These are phyloP conservation scores for Tetraodon nigroviridis DNA, from an alignment of 2,113 vertebrate species.

Conservation along the genomic window DNA sequence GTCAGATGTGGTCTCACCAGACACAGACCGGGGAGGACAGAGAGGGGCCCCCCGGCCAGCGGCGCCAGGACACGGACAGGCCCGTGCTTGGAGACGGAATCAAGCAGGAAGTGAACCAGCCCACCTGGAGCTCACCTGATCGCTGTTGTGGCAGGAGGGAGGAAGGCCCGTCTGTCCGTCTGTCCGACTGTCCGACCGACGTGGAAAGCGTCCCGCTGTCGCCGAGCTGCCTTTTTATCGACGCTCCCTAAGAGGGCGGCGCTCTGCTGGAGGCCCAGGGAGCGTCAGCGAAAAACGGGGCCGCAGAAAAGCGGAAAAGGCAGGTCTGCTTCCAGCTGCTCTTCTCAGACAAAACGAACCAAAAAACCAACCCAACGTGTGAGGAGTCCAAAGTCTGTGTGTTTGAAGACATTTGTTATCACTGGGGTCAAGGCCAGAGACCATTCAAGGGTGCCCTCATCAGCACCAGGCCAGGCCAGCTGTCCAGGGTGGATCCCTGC, in stretches of 20 bases:
- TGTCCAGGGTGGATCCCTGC: no score
- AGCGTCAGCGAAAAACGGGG: conserved; percentile 25
- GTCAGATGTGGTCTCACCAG: background rate
- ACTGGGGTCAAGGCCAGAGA: no score
- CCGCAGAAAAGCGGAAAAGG: background rate
- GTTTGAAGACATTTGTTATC: no score
- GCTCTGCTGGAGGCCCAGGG: conserved; percentile 21
- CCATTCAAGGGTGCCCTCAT: no score
- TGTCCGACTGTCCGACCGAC: conserved; percentile 27
- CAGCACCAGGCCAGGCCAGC: no score
- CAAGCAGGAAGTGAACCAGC: conserved; percentile 11
- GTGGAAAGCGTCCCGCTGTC: conserved; percentile 37
- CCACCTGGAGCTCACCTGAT: conserved; percentile 34
- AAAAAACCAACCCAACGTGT: no score
- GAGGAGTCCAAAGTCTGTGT: no score
- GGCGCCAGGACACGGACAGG: background rate
- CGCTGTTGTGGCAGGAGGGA: conserved; percentile 1
- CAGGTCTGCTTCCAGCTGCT: background rate
- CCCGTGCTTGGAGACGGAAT: background rate
- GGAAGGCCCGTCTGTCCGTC: conserved; percentile 2
- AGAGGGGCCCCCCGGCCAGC: no score
- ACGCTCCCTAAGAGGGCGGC: conserved; percentile 8
- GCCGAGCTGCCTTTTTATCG: conserved; percentile 45
- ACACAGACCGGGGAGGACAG: no score
- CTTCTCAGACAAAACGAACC: no score